phyloP scores from a whole-genome alignment of 1,140 invertebrate species.

The Spodoptera frugiperda region DNA sequence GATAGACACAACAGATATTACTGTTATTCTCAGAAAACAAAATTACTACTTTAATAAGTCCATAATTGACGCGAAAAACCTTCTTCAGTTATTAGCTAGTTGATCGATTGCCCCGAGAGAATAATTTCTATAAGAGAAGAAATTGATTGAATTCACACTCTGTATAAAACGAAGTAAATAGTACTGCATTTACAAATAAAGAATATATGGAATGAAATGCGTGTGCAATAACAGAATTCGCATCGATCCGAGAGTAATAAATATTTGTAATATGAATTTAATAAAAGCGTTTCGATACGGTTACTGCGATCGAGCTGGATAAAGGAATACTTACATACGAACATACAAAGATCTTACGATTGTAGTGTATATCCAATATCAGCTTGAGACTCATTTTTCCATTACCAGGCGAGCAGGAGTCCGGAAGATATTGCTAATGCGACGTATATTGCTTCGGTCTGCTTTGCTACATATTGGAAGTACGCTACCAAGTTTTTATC shows the following conservation, averaged over 20 bases:
- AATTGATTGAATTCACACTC: neutral
- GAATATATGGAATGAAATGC: neutral
- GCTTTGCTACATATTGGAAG: conserved; percentile 10
- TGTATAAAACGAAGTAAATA: neutral
- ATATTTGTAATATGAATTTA: conserved; percentile 7
- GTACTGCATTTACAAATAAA: neutral
- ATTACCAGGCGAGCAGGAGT: conserved; percentile 32
- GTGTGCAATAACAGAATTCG: neutral
- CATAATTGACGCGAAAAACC: conserved; percentile 9
- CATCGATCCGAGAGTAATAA: neutral
- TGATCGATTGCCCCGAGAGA: conserved; percentile 4
- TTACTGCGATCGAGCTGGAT: neutral
- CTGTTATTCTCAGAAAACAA: too few species aligned
- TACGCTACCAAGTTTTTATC: neutral
- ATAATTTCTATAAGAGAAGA: neutral
- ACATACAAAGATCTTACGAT: neutral
- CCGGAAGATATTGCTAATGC: conserved; percentile 31
- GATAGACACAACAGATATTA: too few species aligned
- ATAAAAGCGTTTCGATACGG: neutral
- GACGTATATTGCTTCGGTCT: conserved; percentile 21
- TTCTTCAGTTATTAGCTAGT: neutral
- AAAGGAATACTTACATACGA: conserved; percentile 21
- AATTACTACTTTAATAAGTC: neutral
- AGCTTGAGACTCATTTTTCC: conserved; percentile 14
- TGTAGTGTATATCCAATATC: conserved; percentile 33